Evolutionary conservation across 2,113 vertebrate genomes (phyloP).

Genomic region (Himantopus leucocephalus): DNA sequence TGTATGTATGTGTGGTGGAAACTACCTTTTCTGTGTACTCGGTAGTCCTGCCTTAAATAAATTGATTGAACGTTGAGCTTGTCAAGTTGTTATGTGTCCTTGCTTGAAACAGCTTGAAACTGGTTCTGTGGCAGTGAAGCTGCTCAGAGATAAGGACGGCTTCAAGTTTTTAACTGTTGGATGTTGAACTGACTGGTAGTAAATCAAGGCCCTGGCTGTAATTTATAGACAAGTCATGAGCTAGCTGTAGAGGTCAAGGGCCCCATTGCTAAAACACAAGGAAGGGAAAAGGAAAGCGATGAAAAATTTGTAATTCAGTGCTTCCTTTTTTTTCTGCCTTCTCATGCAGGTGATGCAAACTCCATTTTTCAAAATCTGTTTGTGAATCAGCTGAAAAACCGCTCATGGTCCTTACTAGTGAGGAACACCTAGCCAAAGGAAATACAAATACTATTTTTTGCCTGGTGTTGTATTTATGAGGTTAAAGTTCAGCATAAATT

Average conservation of each 20-base stretch:
- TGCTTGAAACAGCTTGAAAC: background rate
- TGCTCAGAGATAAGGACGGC: background rate
- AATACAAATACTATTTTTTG: background rate
- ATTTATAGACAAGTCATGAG: background rate
- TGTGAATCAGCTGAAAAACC: background rate
- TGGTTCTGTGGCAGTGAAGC: background rate
- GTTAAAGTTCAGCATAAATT: background rate
- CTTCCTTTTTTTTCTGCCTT: background rate
- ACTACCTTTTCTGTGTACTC: background rate
- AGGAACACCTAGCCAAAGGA: background rate
- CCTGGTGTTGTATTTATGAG: background rate
- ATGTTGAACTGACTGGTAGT: background rate
- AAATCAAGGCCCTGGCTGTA: background rate
- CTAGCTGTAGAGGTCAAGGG: background rate
- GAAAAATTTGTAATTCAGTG: background rate
- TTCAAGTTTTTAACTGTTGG: background rate
- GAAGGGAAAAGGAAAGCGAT: background rate
- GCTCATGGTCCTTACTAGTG: background rate
- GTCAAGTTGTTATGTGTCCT: background rate
- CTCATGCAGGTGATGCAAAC: background rate
- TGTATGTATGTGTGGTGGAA: background rate
- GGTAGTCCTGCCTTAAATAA: background rate
- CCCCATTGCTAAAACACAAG: background rate
- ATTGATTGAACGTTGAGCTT: background rate
- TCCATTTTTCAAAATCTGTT: background rate